A percentile compares a stretch with the other conserved stretches of the same genome.
Conservation (phyloP, 2,888 invertebrate genomes). For the Punctoribates punctum region DNA sequence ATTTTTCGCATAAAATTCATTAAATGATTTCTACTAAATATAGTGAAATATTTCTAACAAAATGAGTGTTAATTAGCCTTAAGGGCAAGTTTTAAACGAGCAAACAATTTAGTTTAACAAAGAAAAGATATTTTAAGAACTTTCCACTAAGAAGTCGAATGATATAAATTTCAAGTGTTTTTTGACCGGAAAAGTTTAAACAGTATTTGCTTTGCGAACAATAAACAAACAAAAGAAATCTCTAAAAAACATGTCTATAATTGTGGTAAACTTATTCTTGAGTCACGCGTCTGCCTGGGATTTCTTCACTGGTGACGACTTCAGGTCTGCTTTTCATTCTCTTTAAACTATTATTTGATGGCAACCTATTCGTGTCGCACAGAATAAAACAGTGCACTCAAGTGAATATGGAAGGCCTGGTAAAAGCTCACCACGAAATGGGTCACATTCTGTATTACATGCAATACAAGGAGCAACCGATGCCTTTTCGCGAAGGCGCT, state of each 20-base stretch:
- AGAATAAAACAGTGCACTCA: conserved; percentile 84
- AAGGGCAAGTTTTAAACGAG: too few species aligned
- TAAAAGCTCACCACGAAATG: conserved; percentile 83
- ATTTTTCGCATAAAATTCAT: too few species aligned
- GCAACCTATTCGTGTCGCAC: too few species aligned
- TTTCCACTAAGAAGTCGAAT: too few species aligned
- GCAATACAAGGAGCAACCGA: conserved; percentile 69
- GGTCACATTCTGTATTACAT: conserved; percentile 71
- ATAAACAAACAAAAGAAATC: too few species aligned
- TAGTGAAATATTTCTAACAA: too few species aligned
- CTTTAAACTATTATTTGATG: too few species aligned
- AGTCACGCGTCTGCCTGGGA: conserved; percentile 82
- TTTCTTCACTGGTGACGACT: conserved; percentile 76
- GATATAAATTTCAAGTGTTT: too few species aligned
- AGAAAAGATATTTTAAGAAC: too few species aligned
- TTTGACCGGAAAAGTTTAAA: conserved; percentile 53
- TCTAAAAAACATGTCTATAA: not conserved
- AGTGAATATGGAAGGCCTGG: conserved; percentile 76
- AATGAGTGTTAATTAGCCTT: too few species aligned
- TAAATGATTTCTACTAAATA: too few species aligned
- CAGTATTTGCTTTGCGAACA: not conserved
- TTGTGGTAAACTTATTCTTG: conserved; percentile 47
- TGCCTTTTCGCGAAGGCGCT: conserved; percentile 69
- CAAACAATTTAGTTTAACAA: too few species aligned
- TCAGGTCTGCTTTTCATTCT: conserved; percentile 55